These are phyloP conservation scores for Archilochus colubris DNA, from an alignment of 2,113 vertebrate genomes.

Conservation along the genomic window DNA sequence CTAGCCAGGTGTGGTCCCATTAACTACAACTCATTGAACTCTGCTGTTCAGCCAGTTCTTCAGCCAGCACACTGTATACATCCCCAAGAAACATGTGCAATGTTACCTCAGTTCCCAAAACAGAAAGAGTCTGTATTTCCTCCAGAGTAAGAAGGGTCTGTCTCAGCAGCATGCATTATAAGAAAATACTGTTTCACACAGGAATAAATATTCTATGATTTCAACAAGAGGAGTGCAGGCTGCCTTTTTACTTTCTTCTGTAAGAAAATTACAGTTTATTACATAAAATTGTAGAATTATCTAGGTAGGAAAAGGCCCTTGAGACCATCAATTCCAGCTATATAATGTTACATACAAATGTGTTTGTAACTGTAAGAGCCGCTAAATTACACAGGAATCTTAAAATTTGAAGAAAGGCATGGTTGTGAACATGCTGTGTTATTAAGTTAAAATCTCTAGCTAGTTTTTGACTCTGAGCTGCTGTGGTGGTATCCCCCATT, in stretches of 20 bases:
- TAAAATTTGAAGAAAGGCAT: not conserved
- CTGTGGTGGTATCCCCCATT: not conserved
- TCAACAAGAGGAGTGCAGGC: not conserved
- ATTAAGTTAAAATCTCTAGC: not conserved
- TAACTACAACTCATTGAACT: not conserved
- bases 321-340: accelerated
- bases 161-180: not conserved
- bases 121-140: not conserved
- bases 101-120: not conserved
- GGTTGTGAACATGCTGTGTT: not conserved
- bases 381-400: not conserved
- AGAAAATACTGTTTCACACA: not conserved
- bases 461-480: not conserved
- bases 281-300: not conserved
- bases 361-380: not conserved
- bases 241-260: not conserved
- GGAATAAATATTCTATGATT: not conserved
- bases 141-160: not conserved
- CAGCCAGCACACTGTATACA: accelerated
- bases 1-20: not conserved
- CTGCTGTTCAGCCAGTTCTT: not conserved
- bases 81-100: not conserved
- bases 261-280: not conserved
- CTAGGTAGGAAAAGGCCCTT: not conserved
- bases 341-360: not conserved